Evolutionary conservation across 2,797 vertebrate species (phyloP).

Genomic region (Acridotheres tristis): DNA sequence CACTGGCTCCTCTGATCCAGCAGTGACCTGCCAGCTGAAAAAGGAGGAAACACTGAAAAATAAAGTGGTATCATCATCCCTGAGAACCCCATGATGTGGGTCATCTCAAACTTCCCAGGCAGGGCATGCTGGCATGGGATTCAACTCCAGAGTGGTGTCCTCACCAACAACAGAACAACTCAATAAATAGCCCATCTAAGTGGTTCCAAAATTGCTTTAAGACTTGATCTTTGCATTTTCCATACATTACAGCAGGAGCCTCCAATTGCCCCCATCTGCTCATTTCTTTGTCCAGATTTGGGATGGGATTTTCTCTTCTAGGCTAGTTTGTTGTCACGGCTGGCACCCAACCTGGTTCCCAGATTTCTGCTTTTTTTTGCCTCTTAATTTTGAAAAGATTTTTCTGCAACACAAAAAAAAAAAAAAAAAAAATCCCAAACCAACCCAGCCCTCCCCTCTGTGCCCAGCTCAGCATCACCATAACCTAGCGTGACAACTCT

Average conservation of each 20-base stretch:
- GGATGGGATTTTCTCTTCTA: background rate
- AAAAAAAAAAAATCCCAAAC: background rate
- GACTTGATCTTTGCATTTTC: background rate
- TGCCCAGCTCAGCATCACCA: background rate
- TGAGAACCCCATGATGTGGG: fast-evolving
- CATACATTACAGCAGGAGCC: background rate
- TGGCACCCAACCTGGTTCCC: background rate
- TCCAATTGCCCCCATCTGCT: background rate
- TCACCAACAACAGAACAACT: background rate
- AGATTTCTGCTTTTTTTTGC: background rate
- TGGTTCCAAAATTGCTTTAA: background rate
- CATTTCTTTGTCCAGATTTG: background rate
- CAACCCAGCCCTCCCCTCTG: background rate
- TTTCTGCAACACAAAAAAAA: background rate
- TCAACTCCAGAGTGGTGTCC: background rate
- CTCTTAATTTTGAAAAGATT: background rate
- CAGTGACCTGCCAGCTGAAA: background rate
- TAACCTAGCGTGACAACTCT: background rate
- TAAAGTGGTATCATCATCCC: background rate
- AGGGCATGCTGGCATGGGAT: fast-evolving
- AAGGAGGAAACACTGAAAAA: background rate
- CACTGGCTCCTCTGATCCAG: background rate
- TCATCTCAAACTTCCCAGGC: background rate
- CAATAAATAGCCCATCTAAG: background rate
- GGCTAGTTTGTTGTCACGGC: fast-evolving